Conservation (phyloP, 2,888 invertebrate genomes). For the Sminthurinus aureus region DNA sequence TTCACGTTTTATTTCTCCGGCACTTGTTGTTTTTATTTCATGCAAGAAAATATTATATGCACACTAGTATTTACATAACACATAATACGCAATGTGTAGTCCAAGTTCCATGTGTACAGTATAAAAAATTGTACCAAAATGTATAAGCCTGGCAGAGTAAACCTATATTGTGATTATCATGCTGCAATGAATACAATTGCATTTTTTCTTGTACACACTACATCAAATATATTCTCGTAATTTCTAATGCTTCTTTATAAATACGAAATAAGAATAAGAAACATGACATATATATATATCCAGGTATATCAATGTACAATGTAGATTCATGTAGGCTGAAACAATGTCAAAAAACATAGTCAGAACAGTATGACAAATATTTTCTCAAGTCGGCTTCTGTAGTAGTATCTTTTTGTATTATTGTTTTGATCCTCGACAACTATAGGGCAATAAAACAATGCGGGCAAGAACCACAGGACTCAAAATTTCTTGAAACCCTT, state of each 20-base stretch:
- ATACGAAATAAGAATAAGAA: not conserved
- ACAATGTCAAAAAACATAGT: too few species aligned
- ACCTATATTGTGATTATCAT: not conserved
- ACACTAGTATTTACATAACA: too few species aligned
- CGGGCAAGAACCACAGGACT: slow-evolving; percentile 21
- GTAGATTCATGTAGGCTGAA: not conserved
- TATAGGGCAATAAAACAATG: slow-evolving; percentile 43
- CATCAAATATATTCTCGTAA: not conserved
- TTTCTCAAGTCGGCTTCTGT: not conserved
- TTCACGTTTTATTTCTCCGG: not conserved
- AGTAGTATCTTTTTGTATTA: not conserved
- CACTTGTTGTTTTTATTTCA: not conserved
- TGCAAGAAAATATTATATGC: not conserved
- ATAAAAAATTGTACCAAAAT: not conserved
- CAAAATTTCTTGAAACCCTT: slow-evolving; percentile 9
- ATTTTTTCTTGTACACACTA: not conserved
- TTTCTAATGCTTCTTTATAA: not conserved
- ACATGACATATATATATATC: too few species aligned
- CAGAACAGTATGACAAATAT: too few species aligned
- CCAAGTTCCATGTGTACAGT: too few species aligned
- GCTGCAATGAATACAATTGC: not conserved
- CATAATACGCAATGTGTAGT: too few species aligned
- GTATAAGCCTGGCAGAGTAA: not conserved
- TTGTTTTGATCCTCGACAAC: slow-evolving; percentile 6
- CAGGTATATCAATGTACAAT: not conserved